Evolutionary conservation across 2,113 vertebrate species (phyloP).

Genomic region (Vicugna pacos): DNA sequence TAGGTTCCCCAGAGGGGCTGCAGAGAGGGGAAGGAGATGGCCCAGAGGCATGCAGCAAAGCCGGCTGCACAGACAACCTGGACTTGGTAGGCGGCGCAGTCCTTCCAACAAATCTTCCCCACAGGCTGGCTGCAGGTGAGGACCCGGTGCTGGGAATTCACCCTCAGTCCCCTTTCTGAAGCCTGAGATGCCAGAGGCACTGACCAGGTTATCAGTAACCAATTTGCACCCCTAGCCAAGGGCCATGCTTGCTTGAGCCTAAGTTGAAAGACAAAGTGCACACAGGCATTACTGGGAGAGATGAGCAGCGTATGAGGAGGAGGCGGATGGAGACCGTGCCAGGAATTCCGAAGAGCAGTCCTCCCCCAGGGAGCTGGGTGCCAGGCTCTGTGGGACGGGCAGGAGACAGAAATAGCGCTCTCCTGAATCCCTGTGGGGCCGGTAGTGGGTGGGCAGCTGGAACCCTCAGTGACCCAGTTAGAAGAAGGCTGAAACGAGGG

Average conservation of each 20-base stretch:
- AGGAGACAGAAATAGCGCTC: slow-evolving; percentile 74
- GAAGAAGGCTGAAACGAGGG: slow-evolving; percentile 8
- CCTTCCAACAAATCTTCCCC: not conserved
- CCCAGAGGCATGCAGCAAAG: not conserved
- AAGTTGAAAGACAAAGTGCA: slow-evolving; percentile 47
- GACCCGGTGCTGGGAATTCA: not conserved
- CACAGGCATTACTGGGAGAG: slow-evolving; percentile 41
- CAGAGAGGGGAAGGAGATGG: not conserved
- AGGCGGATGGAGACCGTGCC: slow-evolving; percentile 65
- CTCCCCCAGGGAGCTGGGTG: slow-evolving; percentile 78
- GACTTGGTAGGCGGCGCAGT: not conserved
- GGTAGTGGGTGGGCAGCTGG: slow-evolving; percentile 78
- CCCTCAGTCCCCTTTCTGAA: not conserved
- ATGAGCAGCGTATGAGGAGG: slow-evolving; percentile 75
- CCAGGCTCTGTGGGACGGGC: slow-evolving; percentile 82
- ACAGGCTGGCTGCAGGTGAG: not conserved
- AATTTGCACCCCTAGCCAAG: not conserved
- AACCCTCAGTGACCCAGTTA: slow-evolving; percentile 82
- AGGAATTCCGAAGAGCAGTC: slow-evolving; percentile 80
- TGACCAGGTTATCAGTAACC: not conserved
- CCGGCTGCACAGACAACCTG: not conserved
- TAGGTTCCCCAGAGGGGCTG: slow-evolving; percentile 39
- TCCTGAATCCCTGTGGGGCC: slow-evolving; percentile 68
- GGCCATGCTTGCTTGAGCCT: not conserved
- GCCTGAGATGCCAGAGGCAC: not conserved